phyloP scores from a whole-genome alignment of 2,113 vertebrate genomes.

The Typhlomys cinereus region DNA sequence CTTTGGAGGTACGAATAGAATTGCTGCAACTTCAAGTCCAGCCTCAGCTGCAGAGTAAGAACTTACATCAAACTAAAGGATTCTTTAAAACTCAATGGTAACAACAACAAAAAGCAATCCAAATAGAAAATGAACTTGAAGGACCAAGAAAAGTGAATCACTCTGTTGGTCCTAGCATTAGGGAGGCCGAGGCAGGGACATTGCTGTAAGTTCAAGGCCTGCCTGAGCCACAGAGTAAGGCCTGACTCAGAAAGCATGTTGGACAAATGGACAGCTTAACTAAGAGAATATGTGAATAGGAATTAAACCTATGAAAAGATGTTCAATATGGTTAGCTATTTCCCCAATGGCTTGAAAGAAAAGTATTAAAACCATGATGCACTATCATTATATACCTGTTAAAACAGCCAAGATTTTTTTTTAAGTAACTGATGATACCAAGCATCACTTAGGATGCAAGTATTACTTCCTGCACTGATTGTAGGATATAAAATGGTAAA shows the following conservation, averaged over 20 bases:
- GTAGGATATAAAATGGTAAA: not conserved
- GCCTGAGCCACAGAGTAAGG: too few relatives aligned
- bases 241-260: too few relatives aligned
- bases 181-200: too few relatives aligned
- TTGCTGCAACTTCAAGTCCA: too few relatives aligned
- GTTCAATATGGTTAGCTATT: not conserved
- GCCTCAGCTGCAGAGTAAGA: too few relatives aligned
- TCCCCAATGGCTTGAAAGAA: too few relatives aligned
- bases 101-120: not conserved
- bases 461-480: not conserved
- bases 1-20: too few relatives aligned
- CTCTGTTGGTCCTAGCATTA: too few relatives aligned
- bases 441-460: not conserved
- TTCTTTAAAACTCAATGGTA: slow-evolving; percentile 5
- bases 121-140: too few relatives aligned
- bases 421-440: not conserved
- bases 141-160: too few relatives aligned
- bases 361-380: not conserved
- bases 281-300: not conserved
- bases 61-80: not conserved
- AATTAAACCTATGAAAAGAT: slow-evolving; percentile 39
- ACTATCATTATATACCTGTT: not conserved
- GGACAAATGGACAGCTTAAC: not conserved
- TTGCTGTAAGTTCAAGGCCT: too few relatives aligned
- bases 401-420: not conserved